Percentiles rank a stretch among this genome's conserved stretches.
phyloP scores from a whole-genome alignment of 2,888 invertebrate species.

The Agrochola lota region DNA sequence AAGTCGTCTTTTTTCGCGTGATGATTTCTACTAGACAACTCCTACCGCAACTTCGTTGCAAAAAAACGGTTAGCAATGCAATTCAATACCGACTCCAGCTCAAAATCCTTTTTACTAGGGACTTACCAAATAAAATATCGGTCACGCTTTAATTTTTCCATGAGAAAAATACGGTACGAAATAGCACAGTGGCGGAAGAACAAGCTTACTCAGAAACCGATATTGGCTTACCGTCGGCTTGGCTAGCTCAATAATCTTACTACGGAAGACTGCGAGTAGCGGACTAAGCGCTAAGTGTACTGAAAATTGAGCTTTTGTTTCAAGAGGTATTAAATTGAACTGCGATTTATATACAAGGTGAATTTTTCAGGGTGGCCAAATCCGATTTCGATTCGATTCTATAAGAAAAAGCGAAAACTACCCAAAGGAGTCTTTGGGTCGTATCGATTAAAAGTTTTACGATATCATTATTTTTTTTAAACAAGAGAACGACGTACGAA shows the following conservation, averaged over 20 bases:
- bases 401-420: background rate
- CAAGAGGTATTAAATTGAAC: background rate
- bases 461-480: background rate
- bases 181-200: conserved; percentile 41
- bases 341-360: background rate
- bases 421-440: background rate
- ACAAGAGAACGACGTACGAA: no score
- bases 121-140: conserved; percentile 13
- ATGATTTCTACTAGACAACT: no score
- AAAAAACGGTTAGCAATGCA: background rate
- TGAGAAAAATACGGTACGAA: conserved; percentile 43
- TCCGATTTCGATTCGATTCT: no score
- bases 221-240: conserved; percentile 60
- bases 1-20: no score
- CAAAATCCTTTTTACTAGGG: background rate
- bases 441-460: no score
- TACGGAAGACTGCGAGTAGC: conserved; percentile 44
- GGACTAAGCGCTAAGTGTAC: conserved; percentile 40
- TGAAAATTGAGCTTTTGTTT: conserved; percentile 33
- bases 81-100: background rate
- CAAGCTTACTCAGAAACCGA: conserved; percentile 56
- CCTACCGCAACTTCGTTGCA: no score
- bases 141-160: conserved; percentile 36
- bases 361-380: background rate
- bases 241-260: conserved; percentile 54